Conservation (phyloP, 2,797 vertebrate species). For the Acridotheres tristis region DNA sequence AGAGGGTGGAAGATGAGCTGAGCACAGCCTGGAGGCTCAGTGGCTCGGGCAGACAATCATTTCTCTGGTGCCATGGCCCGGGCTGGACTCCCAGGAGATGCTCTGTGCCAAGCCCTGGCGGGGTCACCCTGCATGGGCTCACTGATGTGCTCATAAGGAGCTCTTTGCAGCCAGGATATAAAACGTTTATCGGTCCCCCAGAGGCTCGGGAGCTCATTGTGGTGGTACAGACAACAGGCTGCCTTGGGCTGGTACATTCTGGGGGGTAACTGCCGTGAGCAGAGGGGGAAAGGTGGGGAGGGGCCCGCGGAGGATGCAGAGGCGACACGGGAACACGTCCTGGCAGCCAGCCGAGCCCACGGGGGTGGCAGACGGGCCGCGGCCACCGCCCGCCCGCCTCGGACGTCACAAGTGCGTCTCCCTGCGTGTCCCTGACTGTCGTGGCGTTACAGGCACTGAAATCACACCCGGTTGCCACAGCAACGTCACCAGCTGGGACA, state of each 20-base stretch:
- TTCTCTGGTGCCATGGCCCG: background rate
- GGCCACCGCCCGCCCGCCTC: background rate
- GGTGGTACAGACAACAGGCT: background rate
- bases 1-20: background rate
- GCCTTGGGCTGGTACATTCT: background rate
- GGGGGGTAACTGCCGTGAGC: fast-evolving
- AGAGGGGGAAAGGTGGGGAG: background rate
- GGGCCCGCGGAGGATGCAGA: background rate
- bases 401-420: constrained; percentile 62
- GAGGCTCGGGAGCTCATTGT: background rate
- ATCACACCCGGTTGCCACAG: constrained; percentile 67
- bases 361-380: background rate
- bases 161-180: background rate
- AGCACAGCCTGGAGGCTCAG: background rate
- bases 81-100: background rate
- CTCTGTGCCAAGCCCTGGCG: background rate
- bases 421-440: background rate
- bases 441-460: constrained; percentile 17
- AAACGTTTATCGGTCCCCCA: background rate
- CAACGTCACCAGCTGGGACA: constrained; percentile 63
- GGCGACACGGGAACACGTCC: background rate
- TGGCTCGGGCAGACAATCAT: background rate
- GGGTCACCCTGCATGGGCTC: background rate
- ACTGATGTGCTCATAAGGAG: background rate
- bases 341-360: background rate